phyloP scores from a whole-genome alignment of 2,888 invertebrate genomes.

The Drosophila mettleri region DNA sequence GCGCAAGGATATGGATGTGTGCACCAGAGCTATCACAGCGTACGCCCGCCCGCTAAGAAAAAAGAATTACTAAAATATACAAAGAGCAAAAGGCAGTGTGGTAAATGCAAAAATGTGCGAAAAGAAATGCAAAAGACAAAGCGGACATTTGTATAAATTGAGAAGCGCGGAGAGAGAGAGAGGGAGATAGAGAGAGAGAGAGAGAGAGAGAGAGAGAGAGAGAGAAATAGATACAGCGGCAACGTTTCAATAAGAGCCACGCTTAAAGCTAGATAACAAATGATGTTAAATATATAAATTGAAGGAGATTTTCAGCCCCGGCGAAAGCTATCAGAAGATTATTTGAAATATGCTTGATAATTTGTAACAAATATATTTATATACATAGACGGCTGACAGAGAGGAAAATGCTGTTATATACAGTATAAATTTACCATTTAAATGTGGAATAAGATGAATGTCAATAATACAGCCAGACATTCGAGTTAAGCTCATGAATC shows the following conservation, averaged over 20 bases:
- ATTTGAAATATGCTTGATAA: constrained; percentile 7
- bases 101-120: constrained; percentile 40
- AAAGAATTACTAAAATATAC: constrained; percentile 52
- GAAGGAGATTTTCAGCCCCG: neutral
- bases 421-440: neutral
- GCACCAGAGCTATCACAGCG: constrained; percentile 23
- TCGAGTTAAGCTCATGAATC: constrained; percentile 20
- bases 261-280: constrained; percentile 2
- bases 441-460: constrained; percentile 1
- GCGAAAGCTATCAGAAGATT: neutral
- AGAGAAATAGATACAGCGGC: too few species aligned
- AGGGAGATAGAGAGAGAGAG: too few species aligned
- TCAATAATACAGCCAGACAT: constrained; percentile 1
- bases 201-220: too few species aligned
- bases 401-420: neutral
- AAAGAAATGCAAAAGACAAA: constrained; percentile 39
- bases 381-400: neutral
- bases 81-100: constrained; percentile 56
- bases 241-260: constrained; percentile 27
- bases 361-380: neutral
- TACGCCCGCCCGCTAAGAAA: constrained; percentile 6
- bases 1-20: constrained; percentile 56
- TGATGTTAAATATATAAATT: constrained; percentile 1
- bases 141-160: constrained; percentile 46
- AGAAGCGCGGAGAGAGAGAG: constrained; percentile 43